Conservation (phyloP, 2,113 vertebrate species). For the Otocyon megalotis region DNA sequence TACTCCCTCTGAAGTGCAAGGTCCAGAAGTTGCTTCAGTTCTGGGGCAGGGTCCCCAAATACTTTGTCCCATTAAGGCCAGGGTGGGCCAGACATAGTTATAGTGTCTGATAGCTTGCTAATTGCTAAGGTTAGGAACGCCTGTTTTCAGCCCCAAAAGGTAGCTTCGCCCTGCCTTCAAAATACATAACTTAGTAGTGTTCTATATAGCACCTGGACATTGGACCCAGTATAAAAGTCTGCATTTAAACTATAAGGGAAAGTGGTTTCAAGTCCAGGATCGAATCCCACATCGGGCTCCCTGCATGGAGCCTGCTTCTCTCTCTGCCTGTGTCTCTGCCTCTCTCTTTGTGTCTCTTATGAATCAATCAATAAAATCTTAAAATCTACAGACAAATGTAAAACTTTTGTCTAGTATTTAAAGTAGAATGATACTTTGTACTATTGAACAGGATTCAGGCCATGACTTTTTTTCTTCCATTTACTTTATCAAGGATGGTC, state of each 20-base stretch:
- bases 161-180: background rate
- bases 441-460: background rate
- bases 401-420: constrained; percentile 39
- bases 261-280: background rate
- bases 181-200: background rate
- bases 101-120: background rate
- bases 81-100: background rate
- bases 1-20: constrained; percentile 14
- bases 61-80: background rate
- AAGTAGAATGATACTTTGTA: constrained; percentile 43
- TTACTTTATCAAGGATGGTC: background rate
- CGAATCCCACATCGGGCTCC: too few species aligned
- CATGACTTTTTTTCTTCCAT: background rate
- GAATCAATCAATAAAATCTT: too few species aligned
- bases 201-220: background rate
- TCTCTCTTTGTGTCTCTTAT: too few species aligned
- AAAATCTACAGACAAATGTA: background rate
- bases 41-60: background rate
- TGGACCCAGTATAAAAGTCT: background rate
- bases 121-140: background rate
- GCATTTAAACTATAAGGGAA: background rate
- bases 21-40: constrained; percentile 17
- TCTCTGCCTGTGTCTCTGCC: too few species aligned
- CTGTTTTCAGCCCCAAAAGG: background rate
- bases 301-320: too few species aligned